Percentiles rank a stretch among this genome's conserved stretches.
Conservation (phyloP, 1,140 invertebrate species). For the Ceratitis capitata region DNA sequence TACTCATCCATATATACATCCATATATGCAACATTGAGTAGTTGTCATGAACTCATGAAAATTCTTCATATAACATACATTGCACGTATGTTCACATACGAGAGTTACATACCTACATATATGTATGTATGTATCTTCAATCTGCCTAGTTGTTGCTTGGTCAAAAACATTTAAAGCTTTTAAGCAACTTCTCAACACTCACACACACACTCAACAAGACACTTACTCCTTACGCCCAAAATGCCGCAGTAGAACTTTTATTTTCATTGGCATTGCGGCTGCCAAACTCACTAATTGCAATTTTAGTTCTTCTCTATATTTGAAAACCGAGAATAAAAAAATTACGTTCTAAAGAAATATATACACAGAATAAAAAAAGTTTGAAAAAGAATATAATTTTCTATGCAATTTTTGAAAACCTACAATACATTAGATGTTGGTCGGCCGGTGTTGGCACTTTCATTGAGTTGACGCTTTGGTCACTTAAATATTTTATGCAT, state of each 20-base stretch:
- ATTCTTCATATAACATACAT: too few species aligned
- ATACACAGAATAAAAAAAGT: not conserved
- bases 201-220: too few species aligned
- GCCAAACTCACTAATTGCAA: conserved; percentile 24
- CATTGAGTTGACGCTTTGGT: not conserved
- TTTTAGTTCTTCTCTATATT: not conserved
- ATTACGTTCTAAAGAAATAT: too few species aligned
- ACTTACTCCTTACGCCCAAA: not conserved
- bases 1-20: not conserved
- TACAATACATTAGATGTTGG: not conserved
- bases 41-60: too few species aligned
- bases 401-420: not conserved
- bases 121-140: not conserved
- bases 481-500: not conserved
- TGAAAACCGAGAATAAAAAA: too few species aligned
- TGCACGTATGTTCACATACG: not conserved
- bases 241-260: not conserved
- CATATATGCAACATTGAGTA: not conserved
- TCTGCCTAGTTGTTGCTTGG: not conserved
- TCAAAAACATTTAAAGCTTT: conserved; percentile 18
- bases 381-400: not conserved
- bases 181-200: not conserved
- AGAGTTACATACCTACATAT: not conserved
- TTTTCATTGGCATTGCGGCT: not conserved
- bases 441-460: not conserved